Evolutionary conservation across 2,113 vertebrate genomes (phyloP).

Genomic region (Ranitomeya variabilis): DNA sequence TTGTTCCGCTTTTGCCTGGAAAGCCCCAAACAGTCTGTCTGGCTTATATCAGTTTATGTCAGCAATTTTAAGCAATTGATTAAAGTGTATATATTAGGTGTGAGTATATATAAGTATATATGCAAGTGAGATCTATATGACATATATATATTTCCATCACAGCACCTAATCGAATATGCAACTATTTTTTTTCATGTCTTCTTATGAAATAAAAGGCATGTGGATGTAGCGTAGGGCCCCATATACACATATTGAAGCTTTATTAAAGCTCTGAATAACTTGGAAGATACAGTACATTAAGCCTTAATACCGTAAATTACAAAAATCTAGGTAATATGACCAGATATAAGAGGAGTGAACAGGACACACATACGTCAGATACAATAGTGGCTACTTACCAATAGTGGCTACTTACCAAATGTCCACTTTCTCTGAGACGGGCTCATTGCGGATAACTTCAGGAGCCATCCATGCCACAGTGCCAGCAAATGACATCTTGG

Average conservation of each 20-base stretch:
- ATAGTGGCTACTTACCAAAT: slow-evolving; percentile 85
- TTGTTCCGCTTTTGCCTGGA: too few species aligned
- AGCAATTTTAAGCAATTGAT: too few species aligned
- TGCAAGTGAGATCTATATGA: too few species aligned
- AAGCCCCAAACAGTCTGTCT: too few species aligned
- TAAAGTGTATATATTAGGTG: too few species aligned
- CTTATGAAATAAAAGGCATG: neutral
- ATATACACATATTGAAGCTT: neutral
- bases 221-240: neutral
- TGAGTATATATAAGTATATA: too few species aligned
- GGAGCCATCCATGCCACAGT: slow-evolving; percentile 99
- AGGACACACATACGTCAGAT: neutral
- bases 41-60: too few species aligned
- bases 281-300: neutral
- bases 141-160: too few species aligned
- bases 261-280: too few species aligned
- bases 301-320: neutral
- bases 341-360: too few species aligned
- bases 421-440: slow-evolving; percentile 97
- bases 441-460: slow-evolving; percentile 96
- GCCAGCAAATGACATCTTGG: slow-evolving; percentile 98
- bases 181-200: neutral
- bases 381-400: slow-evolving; percentile 78
- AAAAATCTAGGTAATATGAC: too few species aligned
- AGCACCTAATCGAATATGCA: too few species aligned